Percentiles rank a stretch among this genome's conserved stretches.
Evolutionary conservation across 2,888 invertebrate genomes (phyloP).

Genomic region (Caenorhabditis sp.): DNA sequence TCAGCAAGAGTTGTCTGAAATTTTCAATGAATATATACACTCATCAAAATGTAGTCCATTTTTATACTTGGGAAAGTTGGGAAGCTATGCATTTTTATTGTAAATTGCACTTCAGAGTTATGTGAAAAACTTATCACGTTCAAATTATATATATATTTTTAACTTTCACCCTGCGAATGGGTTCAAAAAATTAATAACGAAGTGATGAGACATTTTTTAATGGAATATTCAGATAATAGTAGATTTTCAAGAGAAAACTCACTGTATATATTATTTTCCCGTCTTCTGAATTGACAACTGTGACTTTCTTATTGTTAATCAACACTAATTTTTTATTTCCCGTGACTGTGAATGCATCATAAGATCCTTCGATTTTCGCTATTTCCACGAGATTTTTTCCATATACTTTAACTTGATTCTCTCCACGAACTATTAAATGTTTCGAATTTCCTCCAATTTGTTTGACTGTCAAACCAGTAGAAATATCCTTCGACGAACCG

Average conservation of each 20-base stretch:
- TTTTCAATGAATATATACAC: too few species aligned
- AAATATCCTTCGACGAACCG: not conserved
- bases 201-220: too few species aligned
- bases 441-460: conserved; percentile 1
- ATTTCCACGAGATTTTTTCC: not conserved
- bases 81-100: too few species aligned
- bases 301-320: not conserved
- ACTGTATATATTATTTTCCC: not conserved
- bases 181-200: too few species aligned
- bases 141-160: too few species aligned
- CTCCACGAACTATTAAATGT: not conserved
- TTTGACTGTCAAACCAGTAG: not conserved
- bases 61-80: too few species aligned
- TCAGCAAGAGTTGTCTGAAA: not conserved
- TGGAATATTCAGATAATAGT: too few species aligned
- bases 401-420: not conserved
- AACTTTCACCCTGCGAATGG: too few species aligned
- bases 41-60: too few species aligned
- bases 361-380: not conserved
- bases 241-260: too few species aligned
- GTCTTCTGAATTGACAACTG: not conserved
- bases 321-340: not conserved
- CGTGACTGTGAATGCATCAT: not conserved
- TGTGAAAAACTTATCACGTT: too few species aligned
- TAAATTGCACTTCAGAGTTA: too few species aligned